A percentile compares a stretch with the other conserved stretches of the same genome.
These are phyloP conservation scores for Osmoderma eremita DNA, from an alignment of 2,888 invertebrate genomes.

Conservation along the genomic window DNA sequence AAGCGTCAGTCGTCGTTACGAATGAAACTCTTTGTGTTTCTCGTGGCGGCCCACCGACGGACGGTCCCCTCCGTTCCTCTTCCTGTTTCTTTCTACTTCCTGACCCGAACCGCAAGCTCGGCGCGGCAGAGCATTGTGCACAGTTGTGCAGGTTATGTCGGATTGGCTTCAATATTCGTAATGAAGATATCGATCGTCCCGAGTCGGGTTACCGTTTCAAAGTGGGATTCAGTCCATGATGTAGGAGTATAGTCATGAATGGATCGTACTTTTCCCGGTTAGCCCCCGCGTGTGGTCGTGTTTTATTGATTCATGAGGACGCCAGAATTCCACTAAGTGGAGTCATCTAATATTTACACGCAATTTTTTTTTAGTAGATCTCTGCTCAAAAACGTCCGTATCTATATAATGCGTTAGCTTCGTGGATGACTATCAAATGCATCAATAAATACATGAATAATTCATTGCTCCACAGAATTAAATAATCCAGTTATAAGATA, in stretches of 20 bases:
- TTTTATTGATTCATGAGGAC: slow-evolving; percentile 12
- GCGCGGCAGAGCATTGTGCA: neutral
- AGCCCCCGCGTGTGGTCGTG: neutral
- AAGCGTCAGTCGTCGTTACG: slow-evolving; percentile 6
- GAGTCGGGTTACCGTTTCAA: slow-evolving; percentile 11
- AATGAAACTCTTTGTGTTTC: slow-evolving; percentile 28
- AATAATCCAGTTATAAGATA: too few species aligned
- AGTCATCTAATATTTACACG: neutral
- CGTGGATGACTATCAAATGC: too few species aligned
- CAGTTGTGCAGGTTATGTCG: slow-evolving; percentile 30
- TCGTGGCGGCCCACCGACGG: slow-evolving; percentile 10
- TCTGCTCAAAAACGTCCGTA: neutral
- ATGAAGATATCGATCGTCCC: slow-evolving; percentile 35
- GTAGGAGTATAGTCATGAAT: slow-evolving; percentile 13
- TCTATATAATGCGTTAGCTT: too few species aligned
- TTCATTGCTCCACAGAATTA: too few species aligned
- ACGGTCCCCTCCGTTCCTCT: neutral
- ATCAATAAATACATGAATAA: too few species aligned
- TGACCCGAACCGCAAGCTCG: slow-evolving; percentile 3
- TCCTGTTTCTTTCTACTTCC: slow-evolving; percentile 12
- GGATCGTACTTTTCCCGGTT: slow-evolving; percentile 15
- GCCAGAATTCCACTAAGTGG: neutral
- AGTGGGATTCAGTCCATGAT: neutral
- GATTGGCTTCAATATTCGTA: slow-evolving; percentile 27
- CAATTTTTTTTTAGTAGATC: neutral